Evolutionary conservation across 2,797 vertebrate species (phyloP), one percentile per base, ranked within the genome.

Genomic region (Helarctos malayanus): DNA sequence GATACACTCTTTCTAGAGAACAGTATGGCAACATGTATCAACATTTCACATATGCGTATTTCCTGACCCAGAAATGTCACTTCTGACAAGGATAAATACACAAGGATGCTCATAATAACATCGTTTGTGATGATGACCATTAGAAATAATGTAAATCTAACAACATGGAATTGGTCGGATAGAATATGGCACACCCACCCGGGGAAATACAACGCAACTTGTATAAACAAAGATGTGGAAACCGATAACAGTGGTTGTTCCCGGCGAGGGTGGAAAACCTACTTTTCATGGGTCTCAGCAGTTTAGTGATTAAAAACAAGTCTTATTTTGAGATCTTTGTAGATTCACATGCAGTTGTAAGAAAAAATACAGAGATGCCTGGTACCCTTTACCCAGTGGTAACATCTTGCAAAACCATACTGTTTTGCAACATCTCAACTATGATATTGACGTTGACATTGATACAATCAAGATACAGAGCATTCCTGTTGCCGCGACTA

Each of bases 1-100:
- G 57, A 89, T 57, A 81, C 18, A 16, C 0, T 89, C 49, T 87
- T 81, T 79, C 68, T 13, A 49, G 65, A 69, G 73, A 29, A 82
- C 79, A 19, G n/a, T 14, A 52, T 38, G n/a, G 87, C 25, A 45
- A 68, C 15, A 5, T n/a, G 49, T 52, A 38, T n/a, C 78, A 71
- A 13, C 32, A 19, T 61, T 47, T 54, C 81, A 54, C 59, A 29
- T 18, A 16, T 3, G 23, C 2, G 0, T 23, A 45, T 68, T 32
- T 68, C 89, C 54, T 79, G 57, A 92, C 89, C 80, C 63, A 63
- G 73, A 85, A 89, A 54, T 69, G 15, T 61, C 75, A 49, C 89
- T 41, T 78, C 73, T 45, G 38, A 52, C 84, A 63, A 71, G 68
- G 65, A 49, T 4, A 9, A 6, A 27, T 10, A 35, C 8, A 5